phyloP scores from a whole-genome alignment of 2,797 vertebrate species.

The Microhierax caerulescens region DNA sequence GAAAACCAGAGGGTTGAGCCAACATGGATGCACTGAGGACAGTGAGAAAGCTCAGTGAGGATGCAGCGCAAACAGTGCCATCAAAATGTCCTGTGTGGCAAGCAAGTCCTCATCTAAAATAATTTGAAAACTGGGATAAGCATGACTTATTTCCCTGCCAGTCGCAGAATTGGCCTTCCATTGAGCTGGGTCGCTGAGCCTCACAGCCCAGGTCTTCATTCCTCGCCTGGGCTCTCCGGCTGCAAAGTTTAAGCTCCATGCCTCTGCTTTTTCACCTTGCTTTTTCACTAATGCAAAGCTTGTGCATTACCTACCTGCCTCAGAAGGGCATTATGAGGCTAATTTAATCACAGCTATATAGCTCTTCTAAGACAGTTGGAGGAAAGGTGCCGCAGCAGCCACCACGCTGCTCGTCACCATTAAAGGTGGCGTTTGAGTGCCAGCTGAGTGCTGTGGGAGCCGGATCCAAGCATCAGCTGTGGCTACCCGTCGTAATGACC shows the following conservation, averaged over 20 bases:
- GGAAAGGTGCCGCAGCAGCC: not conserved
- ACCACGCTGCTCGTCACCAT: not conserved
- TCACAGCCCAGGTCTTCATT: not conserved
- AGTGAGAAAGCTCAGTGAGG: not conserved
- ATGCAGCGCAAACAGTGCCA: accelerated
- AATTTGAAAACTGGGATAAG: not conserved
- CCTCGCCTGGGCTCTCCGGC: not conserved
- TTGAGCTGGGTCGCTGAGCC: not conserved
- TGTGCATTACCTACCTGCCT: not conserved
- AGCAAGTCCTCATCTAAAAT: not conserved
- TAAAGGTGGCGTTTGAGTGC: slow-evolving; percentile 9
- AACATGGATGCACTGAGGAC: not conserved
- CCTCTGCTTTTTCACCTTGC: not conserved
- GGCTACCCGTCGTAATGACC: not conserved
- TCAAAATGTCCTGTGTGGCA: not conserved
- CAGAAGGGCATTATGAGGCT: not conserved
- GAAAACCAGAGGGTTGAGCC: not conserved
- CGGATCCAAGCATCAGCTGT: slow-evolving; percentile 25
- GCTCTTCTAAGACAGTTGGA: not conserved
- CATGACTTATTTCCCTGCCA: not conserved
- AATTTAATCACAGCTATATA: not conserved
- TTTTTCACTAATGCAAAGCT: not conserved
- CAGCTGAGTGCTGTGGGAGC: not conserved
- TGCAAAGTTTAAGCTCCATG: not conserved
- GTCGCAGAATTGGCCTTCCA: not conserved